phyloP scores from a whole-genome alignment of 2,888 invertebrate genomes.

The Gastrophysa polygoni region DNA sequence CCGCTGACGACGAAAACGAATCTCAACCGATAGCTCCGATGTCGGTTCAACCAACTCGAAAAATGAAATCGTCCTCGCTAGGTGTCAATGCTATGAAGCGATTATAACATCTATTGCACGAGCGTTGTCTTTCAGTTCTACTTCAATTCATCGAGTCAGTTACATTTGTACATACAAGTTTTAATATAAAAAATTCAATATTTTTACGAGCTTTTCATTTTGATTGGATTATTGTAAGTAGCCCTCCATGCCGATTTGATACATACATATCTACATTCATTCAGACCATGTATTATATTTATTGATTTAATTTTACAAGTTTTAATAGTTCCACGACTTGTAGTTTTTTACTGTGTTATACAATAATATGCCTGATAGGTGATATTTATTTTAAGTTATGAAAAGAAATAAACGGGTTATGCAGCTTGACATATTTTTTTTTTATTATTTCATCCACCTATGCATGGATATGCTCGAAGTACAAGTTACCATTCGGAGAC shows the following conservation, averaged over 20 bases:
- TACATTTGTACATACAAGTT: conserved; percentile 52
- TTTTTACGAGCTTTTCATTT: conserved; percentile 37
- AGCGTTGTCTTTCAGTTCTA: conserved; percentile 45
- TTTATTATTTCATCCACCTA: no score
- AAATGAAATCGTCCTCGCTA: conserved; percentile 71
- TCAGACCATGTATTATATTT: conserved; percentile 42
- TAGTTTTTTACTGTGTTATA: conserved; percentile 48
- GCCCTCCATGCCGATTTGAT: conserved; percentile 36
- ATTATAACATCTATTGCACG: conserved; percentile 62
- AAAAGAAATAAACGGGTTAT: conserved; percentile 35
- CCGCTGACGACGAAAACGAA: conserved; percentile 61
- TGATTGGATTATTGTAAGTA: conserved; percentile 31
- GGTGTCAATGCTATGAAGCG: conserved; percentile 72
- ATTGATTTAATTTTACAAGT: conserved; percentile 42
- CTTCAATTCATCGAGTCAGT: conserved; percentile 49
- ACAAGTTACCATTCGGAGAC: no score
- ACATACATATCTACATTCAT: conserved; percentile 35
- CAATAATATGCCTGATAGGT: conserved; percentile 48
- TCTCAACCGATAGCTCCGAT: conserved; percentile 73
- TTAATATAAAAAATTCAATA: conserved; percentile 38
- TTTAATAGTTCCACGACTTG: conserved; percentile 42
- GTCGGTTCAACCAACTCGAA: conserved; percentile 84
- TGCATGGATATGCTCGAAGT: no score
- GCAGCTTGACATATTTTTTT: conserved; percentile 32
- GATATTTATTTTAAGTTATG: conserved; percentile 35